Conservation (phyloP, 2,888 invertebrate species). For the Boloria euphrosyne region DNA sequence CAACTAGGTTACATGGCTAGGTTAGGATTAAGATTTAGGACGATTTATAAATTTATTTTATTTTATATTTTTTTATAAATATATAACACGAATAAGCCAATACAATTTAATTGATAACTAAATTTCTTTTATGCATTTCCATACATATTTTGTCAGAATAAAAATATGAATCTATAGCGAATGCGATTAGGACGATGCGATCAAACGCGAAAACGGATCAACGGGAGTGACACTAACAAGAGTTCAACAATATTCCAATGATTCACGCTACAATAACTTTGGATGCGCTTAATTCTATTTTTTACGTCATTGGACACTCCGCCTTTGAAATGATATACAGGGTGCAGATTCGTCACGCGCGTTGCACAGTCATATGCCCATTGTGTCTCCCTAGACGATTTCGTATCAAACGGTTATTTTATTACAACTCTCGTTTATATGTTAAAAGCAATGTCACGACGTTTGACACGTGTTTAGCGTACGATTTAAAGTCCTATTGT, state of each 20-base stretch:
- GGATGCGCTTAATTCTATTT: conserved; percentile 68
- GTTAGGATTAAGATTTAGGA: too few relatives aligned
- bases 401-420: conserved; percentile 71
- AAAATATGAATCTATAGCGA: conserved; percentile 37
- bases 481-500: conserved; percentile 73
- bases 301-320: conserved; percentile 64
- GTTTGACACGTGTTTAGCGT: conserved; percentile 79
- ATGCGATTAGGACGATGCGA: conserved; percentile 41
- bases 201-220: conserved; percentile 43
- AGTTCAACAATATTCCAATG: conserved; percentile 67
- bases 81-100: background rate
- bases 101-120: background rate
- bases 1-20: too few relatives aligned
- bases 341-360: conserved; percentile 69
- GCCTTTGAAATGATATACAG: conserved; percentile 56
- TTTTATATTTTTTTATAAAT: too few relatives aligned
- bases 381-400: conserved; percentile 57
- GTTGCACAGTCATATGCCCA: conserved; percentile 55
- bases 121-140: background rate
- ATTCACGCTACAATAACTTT: conserved; percentile 63
- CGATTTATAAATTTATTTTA: too few relatives aligned
- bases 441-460: conserved; percentile 68
- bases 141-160: conserved; percentile 17
- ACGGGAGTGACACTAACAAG: conserved; percentile 51
- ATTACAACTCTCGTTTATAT: conserved; percentile 67